Evolutionary conservation across 1,140 invertebrate species (phyloP).

Genomic region (Brachionus rotundiformis): DNA sequence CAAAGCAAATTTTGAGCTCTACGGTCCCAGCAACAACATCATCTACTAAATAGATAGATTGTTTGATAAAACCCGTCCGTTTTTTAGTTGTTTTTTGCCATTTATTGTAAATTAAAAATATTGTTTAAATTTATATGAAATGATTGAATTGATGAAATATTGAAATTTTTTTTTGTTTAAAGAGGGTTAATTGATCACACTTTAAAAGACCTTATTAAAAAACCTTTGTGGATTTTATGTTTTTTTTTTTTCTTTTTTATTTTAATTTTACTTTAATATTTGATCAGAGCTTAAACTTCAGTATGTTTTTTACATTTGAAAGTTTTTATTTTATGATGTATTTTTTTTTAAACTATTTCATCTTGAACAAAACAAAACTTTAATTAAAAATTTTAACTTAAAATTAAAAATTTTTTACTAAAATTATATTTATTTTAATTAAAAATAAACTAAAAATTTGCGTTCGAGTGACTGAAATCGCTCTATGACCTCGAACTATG

Average conservation of each 20-base stretch:
- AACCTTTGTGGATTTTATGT: background rate
- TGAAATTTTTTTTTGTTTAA: background rate
- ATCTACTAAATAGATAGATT: background rate
- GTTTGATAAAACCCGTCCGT: background rate
- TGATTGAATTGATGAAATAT: slow-evolving; percentile 21
- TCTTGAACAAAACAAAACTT: background rate
- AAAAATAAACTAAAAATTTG: background rate
- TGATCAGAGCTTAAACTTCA: background rate
- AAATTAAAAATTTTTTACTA: background rate
- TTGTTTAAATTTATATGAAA: background rate
- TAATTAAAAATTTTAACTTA: background rate
- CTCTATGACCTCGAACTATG: background rate
- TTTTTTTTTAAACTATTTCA: background rate
- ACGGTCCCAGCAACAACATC: background rate
- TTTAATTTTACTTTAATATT: background rate
- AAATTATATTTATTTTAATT: background rate
- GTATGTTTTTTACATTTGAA: background rate
- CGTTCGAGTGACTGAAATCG: background rate
- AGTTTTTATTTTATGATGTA: background rate
- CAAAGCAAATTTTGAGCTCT: background rate
- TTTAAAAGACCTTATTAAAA: background rate
- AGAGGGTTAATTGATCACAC: background rate
- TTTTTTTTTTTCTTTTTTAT: background rate
- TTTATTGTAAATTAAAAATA: slow-evolving; percentile 1
- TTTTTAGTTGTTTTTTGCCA: background rate